These are phyloP conservation scores for Gulo gulo DNA, from an alignment of 2,113 vertebrate genomes.

Conservation along the genomic window DNA sequence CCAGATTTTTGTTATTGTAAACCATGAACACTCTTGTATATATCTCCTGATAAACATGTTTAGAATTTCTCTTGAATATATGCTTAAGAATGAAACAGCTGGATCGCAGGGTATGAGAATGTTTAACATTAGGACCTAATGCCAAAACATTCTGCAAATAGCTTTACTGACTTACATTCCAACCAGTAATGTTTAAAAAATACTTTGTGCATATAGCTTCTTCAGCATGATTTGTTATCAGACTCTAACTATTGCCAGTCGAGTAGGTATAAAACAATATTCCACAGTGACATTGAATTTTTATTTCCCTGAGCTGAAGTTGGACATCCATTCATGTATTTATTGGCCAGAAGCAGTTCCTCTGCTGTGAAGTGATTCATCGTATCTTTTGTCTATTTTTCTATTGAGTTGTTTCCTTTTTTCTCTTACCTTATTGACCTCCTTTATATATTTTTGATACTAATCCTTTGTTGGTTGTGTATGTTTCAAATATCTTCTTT, in stretches of 20 bases:
- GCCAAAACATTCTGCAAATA: background rate
- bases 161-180: background rate
- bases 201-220: background rate
- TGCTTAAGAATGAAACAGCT: background rate
- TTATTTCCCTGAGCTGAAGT: background rate
- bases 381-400: background rate
- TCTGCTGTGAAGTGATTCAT: background rate
- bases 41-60: background rate
- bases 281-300: background rate
- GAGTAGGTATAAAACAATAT: background rate
- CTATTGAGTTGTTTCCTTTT: background rate
- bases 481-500: background rate
- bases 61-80: background rate
- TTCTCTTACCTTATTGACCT: background rate
- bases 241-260: background rate
- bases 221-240: background rate
- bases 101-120: background rate
- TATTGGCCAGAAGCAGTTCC: background rate
- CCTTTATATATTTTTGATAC: background rate
- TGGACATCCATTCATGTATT: background rate
- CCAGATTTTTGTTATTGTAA: background rate
- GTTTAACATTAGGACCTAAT: background rate
- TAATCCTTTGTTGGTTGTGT: background rate
- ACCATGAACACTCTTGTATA: background rate
- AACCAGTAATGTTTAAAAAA: background rate